These are phyloP conservation scores for Julus scandinavius DNA, from an alignment of 2,888 invertebrate genomes.

Conservation along the genomic window DNA sequence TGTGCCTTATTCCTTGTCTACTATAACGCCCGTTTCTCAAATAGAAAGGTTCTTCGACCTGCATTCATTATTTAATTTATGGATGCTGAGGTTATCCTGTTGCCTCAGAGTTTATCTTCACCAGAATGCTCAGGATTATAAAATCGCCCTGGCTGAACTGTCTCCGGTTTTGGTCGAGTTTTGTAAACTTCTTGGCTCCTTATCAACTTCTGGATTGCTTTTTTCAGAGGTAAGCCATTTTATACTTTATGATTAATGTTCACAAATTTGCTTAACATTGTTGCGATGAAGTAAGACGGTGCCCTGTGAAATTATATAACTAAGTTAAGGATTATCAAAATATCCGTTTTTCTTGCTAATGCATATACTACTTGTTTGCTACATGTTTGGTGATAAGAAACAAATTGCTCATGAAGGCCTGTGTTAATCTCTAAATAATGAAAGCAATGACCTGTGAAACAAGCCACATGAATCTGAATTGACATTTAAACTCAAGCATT, in stretches of 20 bases:
- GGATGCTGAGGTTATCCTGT: constrained; percentile 49
- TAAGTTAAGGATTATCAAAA: neutral
- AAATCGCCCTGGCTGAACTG: constrained; percentile 43
- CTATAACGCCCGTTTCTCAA: constrained; percentile 40
- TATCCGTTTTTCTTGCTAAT: neutral
- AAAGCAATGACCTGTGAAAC: neutral
- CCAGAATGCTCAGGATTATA: constrained; percentile 47
- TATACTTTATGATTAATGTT: neutral
- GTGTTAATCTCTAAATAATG: neutral
- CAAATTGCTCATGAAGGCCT: too few species aligned
- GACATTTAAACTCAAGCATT: neutral
- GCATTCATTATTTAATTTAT: constrained; percentile 51
- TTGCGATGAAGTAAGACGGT: too few species aligned
- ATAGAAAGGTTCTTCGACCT: constrained; percentile 52
- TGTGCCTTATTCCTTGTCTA: constrained; percentile 55
- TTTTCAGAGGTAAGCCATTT: constrained; percentile 12
- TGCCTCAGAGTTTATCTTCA: constrained; percentile 52
- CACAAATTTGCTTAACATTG: neutral
- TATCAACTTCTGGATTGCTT: neutral
- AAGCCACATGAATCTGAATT: neutral
- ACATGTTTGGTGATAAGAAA: too few species aligned
- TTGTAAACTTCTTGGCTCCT: constrained; percentile 47
- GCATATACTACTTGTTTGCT: too few species aligned
- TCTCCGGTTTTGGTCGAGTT: constrained; percentile 50
- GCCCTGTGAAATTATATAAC: neutral